Evolutionary conservation across 2,888 invertebrate species (phyloP).

Genomic region (Drosophila acutilabella): DNA sequence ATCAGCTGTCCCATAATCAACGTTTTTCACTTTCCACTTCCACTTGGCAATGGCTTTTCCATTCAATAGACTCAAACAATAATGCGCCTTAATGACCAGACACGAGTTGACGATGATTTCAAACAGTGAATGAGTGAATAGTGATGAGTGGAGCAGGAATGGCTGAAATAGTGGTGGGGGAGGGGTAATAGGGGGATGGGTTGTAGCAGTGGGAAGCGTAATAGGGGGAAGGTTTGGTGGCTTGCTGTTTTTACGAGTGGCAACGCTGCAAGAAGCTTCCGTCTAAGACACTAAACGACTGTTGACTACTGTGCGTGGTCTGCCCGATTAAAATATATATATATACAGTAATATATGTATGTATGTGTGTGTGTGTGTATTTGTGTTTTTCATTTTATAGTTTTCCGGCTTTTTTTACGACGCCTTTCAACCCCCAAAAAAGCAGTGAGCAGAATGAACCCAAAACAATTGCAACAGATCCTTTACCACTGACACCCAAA

Average conservation of each 20-base stretch:
- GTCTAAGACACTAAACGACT: constrained; percentile 60
- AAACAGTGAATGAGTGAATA: constrained; percentile 14
- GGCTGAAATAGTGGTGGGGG: constrained; percentile 1
- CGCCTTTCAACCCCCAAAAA: constrained; percentile 65
- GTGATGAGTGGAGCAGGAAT: neutral
- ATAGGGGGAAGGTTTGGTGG: constrained; percentile 33
- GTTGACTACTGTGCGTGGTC: constrained; percentile 72
- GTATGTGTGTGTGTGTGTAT: constrained; percentile 20
- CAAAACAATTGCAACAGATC: constrained; percentile 76
- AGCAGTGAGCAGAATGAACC: constrained; percentile 33
- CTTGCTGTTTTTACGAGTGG: constrained; percentile 71
- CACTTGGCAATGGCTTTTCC: neutral
- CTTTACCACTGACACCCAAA: constrained; percentile 68
- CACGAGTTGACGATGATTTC: constrained; percentile 51
- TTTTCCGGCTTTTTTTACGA: constrained; percentile 78
- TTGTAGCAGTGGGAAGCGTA: too few relatives aligned
- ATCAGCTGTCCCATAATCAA: constrained; percentile 66
- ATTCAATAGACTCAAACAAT: constrained; percentile 39
- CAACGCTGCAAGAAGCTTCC: constrained; percentile 57
- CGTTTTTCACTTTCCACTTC: neutral
- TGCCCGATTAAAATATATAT: constrained; percentile 50
- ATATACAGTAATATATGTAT: constrained; percentile 25
- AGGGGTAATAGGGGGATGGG: constrained; percentile 1
- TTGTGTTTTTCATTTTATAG: constrained; percentile 78
- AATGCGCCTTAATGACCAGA: constrained; percentile 55